A percentile compares a stretch with the other conserved stretches of the same genome.
Evolutionary conservation across 2,797 vertebrate genomes (phyloP).

Genomic region (Threskiornis aethiopicus): DNA sequence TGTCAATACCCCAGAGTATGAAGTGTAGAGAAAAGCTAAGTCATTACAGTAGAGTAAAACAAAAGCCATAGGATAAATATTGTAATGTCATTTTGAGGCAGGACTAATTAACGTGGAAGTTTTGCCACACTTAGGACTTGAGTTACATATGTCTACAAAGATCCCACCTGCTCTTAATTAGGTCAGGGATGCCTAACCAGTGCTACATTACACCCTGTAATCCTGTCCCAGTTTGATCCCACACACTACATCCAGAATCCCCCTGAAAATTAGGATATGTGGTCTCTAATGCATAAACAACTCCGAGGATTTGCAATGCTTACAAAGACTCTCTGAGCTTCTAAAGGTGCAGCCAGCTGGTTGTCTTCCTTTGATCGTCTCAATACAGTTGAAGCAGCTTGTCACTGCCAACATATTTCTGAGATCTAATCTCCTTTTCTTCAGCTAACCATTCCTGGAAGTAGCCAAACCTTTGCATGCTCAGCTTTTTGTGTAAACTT

Average conservation of each 20-base stretch:
- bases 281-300: background rate
- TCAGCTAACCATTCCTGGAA: background rate
- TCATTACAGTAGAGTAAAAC: background rate
- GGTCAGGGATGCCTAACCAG: background rate
- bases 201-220: background rate
- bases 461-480: accelerated
- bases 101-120: accelerated
- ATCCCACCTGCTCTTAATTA: background rate
- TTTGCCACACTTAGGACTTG: background rate
- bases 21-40: background rate
- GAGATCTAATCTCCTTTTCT: background rate
- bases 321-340: background rate
- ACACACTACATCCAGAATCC: background rate
- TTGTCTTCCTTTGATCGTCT: background rate
- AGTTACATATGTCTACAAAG: background rate
- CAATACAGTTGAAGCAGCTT: background rate
- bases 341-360: background rate
- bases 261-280: background rate
- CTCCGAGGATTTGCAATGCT: background rate
- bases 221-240: background rate
- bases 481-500: background rate
- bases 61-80: background rate
- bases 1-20: background rate
- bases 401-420: accelerated
- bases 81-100: background rate